Percentiles rank a stretch among this genome's conserved stretches.
Conservation (phyloP, 2,797 vertebrate genomes). For the Jordanella pulchra region DNA sequence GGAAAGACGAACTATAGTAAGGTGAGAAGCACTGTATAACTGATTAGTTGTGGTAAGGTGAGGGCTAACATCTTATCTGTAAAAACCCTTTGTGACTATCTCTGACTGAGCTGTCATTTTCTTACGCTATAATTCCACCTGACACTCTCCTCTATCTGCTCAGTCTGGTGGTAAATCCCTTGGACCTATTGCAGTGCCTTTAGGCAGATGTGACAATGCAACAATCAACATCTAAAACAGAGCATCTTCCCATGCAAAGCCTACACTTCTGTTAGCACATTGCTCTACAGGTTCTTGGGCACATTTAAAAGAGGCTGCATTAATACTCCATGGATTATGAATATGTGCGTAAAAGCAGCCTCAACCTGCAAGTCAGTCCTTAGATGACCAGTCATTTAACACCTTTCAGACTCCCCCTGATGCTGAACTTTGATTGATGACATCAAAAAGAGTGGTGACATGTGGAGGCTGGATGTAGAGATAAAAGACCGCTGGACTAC, state of each 20-base stretch:
- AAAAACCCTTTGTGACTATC: conserved; percentile 42
- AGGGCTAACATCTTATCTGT: conserved; percentile 40
- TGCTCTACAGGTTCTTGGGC: conserved; percentile 57
- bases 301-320: conserved; percentile 60
- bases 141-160: conserved; percentile 33
- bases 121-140: conserved; percentile 34
- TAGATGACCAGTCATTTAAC: conserved; percentile 65
- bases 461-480: conserved; percentile 74
- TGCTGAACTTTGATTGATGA: conserved; percentile 72
- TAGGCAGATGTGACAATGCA: conserved; percentile 54
- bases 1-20: conserved; percentile 42
- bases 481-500: conserved; percentile 77
- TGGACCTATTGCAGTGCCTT: conserved; percentile 28
- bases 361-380: conserved; percentile 53
- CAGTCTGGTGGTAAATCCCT: conserved; percentile 40
- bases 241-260: conserved; percentile 51
- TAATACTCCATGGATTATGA: conserved; percentile 69
- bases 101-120: conserved; percentile 28
- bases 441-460: conserved; percentile 72
- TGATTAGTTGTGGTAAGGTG: conserved; percentile 54
- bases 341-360: conserved; percentile 50
- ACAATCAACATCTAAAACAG: conserved; percentile 40
- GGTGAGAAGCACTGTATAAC: conserved; percentile 53
- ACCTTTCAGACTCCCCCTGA: conserved; percentile 57
- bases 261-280: conserved; percentile 41